Evolutionary conservation across 2,888 invertebrate species (phyloP), one percentile per base, ranked within the genome.

Genomic region (Zaprionus obscuricornis): DNA sequence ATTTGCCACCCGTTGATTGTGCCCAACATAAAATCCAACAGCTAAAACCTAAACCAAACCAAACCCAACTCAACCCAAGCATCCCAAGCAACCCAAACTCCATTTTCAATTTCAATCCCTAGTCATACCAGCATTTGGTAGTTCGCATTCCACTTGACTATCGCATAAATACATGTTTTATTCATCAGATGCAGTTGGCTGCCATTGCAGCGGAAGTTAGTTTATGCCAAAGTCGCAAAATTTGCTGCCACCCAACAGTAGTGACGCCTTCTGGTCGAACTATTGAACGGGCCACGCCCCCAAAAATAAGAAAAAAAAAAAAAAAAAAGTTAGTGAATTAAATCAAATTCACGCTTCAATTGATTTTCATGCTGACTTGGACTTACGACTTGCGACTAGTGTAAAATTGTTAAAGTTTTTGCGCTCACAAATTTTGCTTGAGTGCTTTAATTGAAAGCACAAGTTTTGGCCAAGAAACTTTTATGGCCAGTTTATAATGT

Each of bases 331-430:
- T 71, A 43, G 62, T 66, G 73, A 76, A 76, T 76, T 76, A 76
- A 76, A 76, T 76, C 76, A 76, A 76, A 71, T 77, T 77, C 58
- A 74, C 63, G 77, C 74, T 77, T 77, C 74, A 77, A 77, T 77
- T 77, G 77, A 72, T 67, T 74, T 58, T 74, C 66, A 66, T 73
- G 60, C 74, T 60, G 59, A 72, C 60, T 69, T 63, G 58, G 46
- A 50, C 58, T 40, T 46, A 26, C 20, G 29, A 47, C 60, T 60
- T 40, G 40, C 50, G 27, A 56, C 45, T 43, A 58, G 54, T 47
- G 43, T 55, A 49, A 58, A 60, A 45, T 66, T 51, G 59, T 56
- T 65, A 50, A 63, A 72, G 59, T 69, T 73, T 58, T 56, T 49
- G n/a, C 47, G 50, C 40, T 39, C 36, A 51, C 55, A 66, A 66